Base-by-base conservation (phyloP, 2,797 vertebrate genomes). In the Miichthys miiuy region DNA sequence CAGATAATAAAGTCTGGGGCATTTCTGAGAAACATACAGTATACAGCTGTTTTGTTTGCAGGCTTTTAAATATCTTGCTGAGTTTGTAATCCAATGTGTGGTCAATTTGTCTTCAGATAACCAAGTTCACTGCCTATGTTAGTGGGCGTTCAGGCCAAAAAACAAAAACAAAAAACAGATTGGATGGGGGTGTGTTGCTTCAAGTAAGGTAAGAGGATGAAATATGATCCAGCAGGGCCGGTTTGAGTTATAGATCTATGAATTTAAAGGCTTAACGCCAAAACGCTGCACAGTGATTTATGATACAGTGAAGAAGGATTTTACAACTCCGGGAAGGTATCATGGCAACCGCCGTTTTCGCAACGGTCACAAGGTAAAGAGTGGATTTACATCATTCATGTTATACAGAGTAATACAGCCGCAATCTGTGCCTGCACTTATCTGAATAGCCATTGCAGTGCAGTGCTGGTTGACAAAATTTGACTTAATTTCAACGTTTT, bases 11-110 rank as follows among this genome's bases (percentile, higher is more conserved):
- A 38, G 25, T 68, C 74, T 63, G 11, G 61, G 73, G 55, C 46
- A 67, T 77, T 79, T 79, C 70, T 78, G 25, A 64, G 44, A 79
- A 77, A 69, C 56, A 64, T 38, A 27, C 23, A 42, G 14, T 57
- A 67, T 54, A 12, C 34, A 75, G 51, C 80, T 60, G 47, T 54
- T 66, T 71, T 64, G 47, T 72, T 84, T 51, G 38, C 21, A 11
- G 23, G 4, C 42, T 51, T 67, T 64, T 74, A 2, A 23, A 30
- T 48, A 58, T 50, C 20, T 34, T 47, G 14, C 25, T 17, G 30
- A 13, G 30, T 82, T 14, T 44, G 20, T 66, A 56, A 62, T 68
- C 21, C n/a, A 41, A 1, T 25, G 25, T 23, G 6, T 56, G 56
- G 27, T 34, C 57, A 50, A 16, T 50, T 21, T 54, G 13, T 48